These are phyloP conservation scores for Pelvicachromis taeniatus DNA, from an alignment of 2,113 vertebrate species.

Conservation along the genomic window DNA sequence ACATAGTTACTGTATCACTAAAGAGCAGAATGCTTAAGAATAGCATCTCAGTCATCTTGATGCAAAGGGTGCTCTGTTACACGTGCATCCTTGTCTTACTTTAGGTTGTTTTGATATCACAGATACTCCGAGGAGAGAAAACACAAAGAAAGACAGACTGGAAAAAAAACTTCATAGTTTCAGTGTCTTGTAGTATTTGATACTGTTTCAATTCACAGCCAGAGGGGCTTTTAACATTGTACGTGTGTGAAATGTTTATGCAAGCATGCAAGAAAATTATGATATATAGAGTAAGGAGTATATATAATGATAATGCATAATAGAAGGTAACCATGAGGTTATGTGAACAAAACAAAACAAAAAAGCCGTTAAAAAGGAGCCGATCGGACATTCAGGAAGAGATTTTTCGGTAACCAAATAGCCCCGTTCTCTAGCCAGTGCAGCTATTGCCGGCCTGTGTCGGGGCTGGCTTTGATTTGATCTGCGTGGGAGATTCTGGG, in stretches of 20 bases:
- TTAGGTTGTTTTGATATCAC: neutral
- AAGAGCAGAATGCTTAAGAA: neutral
- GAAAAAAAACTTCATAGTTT: slow-evolving; percentile 26
- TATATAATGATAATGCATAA: neutral
- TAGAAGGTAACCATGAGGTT: neutral
- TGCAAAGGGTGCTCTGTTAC: neutral
- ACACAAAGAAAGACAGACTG: neutral
- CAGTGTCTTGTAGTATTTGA: neutral
- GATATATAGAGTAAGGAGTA: neutral
- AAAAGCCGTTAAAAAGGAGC: neutral
- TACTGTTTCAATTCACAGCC: neutral
- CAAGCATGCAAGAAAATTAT: neutral
- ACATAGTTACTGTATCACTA: neutral
- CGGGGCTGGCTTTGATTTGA: slow-evolving; percentile 31
- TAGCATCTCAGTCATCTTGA: neutral
- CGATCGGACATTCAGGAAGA: slow-evolving; percentile 5
- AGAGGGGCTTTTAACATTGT: neutral
- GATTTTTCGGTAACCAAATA: slow-evolving; percentile 54
- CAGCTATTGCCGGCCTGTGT: neutral
- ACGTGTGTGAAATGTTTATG: neutral
- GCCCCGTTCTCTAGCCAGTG: slow-evolving; percentile 1
- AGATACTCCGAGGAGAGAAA: slow-evolving; percentile 8
- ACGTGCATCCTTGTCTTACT: neutral
- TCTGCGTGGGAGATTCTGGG: slow-evolving; percentile 62
- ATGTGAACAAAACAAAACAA: neutral